These are phyloP conservation scores for Micropoecilia bifurca DNA, from an alignment of 2,797 vertebrate genomes.

Conservation along the genomic window DNA sequence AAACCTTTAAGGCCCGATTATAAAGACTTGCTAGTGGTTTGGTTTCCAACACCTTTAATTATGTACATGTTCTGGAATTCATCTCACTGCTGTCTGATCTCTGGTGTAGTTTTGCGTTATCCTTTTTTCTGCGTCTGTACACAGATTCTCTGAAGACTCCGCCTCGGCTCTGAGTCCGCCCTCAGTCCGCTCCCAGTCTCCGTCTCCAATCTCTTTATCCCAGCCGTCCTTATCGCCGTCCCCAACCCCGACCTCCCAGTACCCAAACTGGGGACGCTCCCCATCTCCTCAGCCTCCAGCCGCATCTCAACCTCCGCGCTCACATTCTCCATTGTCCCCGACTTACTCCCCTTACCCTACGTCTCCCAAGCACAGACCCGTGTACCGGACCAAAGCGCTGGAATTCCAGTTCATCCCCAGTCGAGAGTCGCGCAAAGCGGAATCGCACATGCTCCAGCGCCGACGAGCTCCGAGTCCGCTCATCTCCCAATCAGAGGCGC, in stretches of 20 bases:
- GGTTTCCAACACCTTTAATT: no score
- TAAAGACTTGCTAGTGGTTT: no score
- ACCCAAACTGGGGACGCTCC: slow-evolving; percentile 81
- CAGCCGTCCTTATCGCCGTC: slow-evolving; percentile 81
- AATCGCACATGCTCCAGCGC: slow-evolving; percentile 83
- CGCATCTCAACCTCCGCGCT: slow-evolving; percentile 71
- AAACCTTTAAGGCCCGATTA: no score
- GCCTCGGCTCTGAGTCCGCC: slow-evolving; percentile 78
- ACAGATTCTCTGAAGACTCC: slow-evolving; percentile 82
- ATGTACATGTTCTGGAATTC: background rate
- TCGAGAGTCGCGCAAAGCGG: slow-evolving; percentile 80
- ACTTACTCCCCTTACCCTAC: slow-evolving; percentile 82
- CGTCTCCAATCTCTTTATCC: slow-evolving; percentile 79
- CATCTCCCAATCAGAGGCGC: slow-evolving; percentile 88
- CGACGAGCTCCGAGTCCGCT: slow-evolving; percentile 90
- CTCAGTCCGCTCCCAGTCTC: slow-evolving; percentile 78
- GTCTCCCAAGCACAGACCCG: slow-evolving; percentile 85
- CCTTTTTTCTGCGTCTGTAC: slow-evolving; percentile 50
- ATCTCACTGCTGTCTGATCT: slow-evolving; percentile 6
- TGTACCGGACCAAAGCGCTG: slow-evolving; percentile 84
- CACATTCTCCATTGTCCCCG: slow-evolving; percentile 80
- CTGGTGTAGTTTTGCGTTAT: slow-evolving; percentile 2
- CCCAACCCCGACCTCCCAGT: slow-evolving; percentile 82
- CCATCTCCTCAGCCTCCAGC: slow-evolving; percentile 79
- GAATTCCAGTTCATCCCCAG: slow-evolving; percentile 84